Evolutionary conservation across 2,888 invertebrate genomes (phyloP).

Genomic region (Acanthococcus lagerstroemiae): DNA sequence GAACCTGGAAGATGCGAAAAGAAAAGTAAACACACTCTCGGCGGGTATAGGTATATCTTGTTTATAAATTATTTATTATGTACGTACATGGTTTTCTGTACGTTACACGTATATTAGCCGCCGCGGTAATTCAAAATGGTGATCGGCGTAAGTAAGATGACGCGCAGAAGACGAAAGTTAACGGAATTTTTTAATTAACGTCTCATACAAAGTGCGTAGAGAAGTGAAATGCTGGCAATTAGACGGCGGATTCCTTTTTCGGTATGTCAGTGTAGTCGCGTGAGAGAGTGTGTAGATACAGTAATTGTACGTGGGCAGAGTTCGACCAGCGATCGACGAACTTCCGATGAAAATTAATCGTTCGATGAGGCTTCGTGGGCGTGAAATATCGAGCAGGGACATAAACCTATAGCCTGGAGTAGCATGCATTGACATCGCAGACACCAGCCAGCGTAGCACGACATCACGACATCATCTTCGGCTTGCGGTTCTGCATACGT

Average conservation of each 20-base stretch:
- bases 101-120: neutral
- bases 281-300: neutral
- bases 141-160: neutral
- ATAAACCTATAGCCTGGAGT: no score
- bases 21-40: neutral
- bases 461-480: no score
- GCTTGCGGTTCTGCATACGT: no score
- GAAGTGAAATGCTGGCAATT: neutral
- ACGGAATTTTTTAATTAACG: neutral
- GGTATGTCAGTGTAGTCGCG: neutral
- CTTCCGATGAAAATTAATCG: neutral
- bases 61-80: neutral
- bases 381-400: neutral
- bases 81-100: slow-evolving; percentile 2
- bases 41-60: neutral
- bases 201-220: neutral
- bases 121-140: neutral
- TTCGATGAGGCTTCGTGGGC: neutral
- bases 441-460: no score
- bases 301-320: neutral
- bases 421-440: no score
- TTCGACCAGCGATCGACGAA: neutral
- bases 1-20: no score
- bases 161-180: neutral
- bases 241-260: neutral